Conservation (phyloP, 2,888 invertebrate genomes). For the Sminthurides aquaticus region DNA sequence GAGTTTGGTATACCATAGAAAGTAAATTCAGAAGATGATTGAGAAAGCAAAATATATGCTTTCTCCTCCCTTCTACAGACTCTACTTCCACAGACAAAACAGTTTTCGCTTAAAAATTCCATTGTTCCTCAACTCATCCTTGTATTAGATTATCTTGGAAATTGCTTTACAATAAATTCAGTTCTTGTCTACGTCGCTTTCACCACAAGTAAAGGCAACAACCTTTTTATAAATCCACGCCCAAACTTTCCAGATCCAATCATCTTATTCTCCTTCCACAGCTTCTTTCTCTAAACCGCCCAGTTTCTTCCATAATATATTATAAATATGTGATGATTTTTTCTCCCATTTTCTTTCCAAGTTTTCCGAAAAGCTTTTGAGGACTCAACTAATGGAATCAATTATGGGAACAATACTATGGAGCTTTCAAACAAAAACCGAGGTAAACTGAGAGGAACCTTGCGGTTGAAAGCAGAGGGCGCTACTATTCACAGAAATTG, state of each 20-base stretch:
- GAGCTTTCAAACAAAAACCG: background rate
- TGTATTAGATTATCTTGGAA: background rate
- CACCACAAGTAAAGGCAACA: background rate
- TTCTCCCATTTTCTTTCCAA: background rate
- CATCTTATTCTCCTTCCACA: background rate
- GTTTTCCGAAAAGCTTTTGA: background rate
- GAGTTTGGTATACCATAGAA: no score
- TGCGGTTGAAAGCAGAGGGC: no score
- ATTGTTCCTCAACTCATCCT: background rate
- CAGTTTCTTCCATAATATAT: background rate
- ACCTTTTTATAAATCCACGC: background rate
- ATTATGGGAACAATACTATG: background rate
- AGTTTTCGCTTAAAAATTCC: background rate
- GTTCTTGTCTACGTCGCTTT: background rate
- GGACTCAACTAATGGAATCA: background rate
- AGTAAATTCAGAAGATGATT: no score
- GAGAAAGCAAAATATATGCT: background rate
- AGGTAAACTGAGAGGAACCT: no score
- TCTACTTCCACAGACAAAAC: no score
- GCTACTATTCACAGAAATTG: no score
- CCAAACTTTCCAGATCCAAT: background rate
- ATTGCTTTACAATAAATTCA: background rate
- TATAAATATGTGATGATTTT: background rate
- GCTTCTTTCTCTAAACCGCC: background rate
- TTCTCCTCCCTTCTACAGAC: background rate